Percentiles rank a stretch among this genome's conserved stretches.
Conservation (phyloP, 2,113 vertebrate species). For the Pipra filicauda region DNA sequence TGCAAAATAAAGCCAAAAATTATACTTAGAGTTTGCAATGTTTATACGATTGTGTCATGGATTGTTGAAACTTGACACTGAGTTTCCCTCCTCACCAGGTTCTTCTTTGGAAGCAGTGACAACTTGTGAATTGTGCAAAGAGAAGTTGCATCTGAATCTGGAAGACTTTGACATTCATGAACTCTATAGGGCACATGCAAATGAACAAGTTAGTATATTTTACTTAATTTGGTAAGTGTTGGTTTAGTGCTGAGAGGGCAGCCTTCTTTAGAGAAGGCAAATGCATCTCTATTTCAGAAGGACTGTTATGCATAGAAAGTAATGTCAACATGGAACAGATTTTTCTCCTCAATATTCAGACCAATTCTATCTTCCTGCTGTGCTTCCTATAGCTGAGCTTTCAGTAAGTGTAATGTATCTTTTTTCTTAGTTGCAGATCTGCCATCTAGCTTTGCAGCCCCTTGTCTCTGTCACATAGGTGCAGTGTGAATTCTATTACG, state of each 20-base stretch:
- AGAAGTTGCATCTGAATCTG: slow-evolving; percentile 91
- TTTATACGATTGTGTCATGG: background rate
- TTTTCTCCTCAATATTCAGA: background rate
- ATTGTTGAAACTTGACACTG: background rate
- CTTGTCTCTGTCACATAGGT: background rate
- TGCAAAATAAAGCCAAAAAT: background rate
- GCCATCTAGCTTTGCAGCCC: background rate
- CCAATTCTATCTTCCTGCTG: background rate
- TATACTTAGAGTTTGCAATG: background rate
- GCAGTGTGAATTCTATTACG: background rate
- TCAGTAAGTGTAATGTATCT: background rate
- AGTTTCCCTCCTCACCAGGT: slow-evolving; percentile 69
- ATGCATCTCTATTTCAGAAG: background rate
- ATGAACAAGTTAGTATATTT: slow-evolving; percentile 90
- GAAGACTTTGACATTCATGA: slow-evolving; percentile 97
- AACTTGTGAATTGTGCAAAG: slow-evolving; percentile 96
- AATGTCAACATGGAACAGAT: background rate
- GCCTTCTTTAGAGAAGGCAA: background rate
- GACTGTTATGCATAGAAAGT: background rate
- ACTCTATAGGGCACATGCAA: slow-evolving; percentile 91
- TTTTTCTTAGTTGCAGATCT: background rate
- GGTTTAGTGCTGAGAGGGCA: slow-evolving; percentile 49
- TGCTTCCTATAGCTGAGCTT: background rate
- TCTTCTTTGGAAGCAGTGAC: slow-evolving; percentile 91
- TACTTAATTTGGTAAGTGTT: slow-evolving; percentile 77